These are phyloP conservation scores for Cancer borealis DNA, from an alignment of 2,888 invertebrate species.

Conservation along the genomic window DNA sequence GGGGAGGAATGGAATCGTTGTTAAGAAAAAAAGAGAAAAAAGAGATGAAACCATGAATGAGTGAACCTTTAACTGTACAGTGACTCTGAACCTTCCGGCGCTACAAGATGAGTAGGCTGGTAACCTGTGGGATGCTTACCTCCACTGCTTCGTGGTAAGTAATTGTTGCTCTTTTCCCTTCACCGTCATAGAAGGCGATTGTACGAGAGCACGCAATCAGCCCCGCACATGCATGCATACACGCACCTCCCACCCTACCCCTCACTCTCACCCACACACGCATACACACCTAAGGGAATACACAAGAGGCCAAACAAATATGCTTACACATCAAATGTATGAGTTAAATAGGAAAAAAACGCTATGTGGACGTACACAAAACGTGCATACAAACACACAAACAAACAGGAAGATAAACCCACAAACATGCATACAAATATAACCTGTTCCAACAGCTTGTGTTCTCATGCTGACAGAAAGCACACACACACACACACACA, in stretches of 20 bases:
- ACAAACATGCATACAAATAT: constrained; percentile 6
- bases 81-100: background rate
- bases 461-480: constrained; percentile 22
- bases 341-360: background rate
- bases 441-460: constrained; percentile 26
- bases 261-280: constrained; percentile 30
- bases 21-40: background rate
- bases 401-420: constrained; percentile 4
- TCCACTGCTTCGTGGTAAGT: background rate
- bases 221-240: background rate
- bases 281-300: background rate
- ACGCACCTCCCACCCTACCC: background rate
- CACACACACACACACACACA: constrained; percentile 35
- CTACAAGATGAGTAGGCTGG: background rate
- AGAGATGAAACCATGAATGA: background rate
- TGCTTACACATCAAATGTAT: background rate
- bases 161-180: background rate
- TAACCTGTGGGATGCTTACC: background rate
- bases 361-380: background rate
- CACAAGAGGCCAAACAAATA: constrained; percentile 18
- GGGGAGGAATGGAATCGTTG: background rate
- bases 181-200: constrained; percentile 3
- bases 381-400: background rate
- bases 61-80: background rate
- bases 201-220: background rate